Base-by-base conservation (phyloP, 2,888 invertebrate genomes). In the Thecocarcelia acutangulata region DNA sequence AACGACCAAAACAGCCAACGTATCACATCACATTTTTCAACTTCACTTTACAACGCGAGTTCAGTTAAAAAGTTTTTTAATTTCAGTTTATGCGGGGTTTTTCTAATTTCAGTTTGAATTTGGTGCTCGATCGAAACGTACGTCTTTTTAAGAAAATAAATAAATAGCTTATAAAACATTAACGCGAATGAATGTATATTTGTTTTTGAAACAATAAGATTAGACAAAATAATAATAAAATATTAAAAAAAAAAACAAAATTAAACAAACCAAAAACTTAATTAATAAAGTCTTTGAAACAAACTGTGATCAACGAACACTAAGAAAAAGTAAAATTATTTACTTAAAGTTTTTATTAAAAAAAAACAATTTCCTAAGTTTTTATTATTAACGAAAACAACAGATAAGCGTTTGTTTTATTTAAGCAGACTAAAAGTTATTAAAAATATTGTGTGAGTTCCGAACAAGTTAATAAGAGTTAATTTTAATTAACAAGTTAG, bases 71-170 rank as follows among this genome's bases (percentile, higher is more conserved):
- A 9, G 40, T 75, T 75, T 77, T 76, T 78, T 58, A 72, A 64
- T 78, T 79, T 74, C 61, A 75, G 78, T 83, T 72, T 24, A 78
- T 82, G 78, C 69, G 78, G 74, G 78, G 19, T 76, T 80, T 76
- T 80, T 73, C 74, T 77, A 83, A 84, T 68, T 86, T 90, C 90
- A 90, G 90, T 90, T 88, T 91, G 90, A 90, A 88, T 90, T 90
- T 90, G 91, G 90, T 90, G 91, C 89, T 90, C 89, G 89, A 89
- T 88, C 89, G 87, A 88, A 88, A 88, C 90, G 90, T 87, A 87
- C 86, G 86, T 84, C 83, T 77, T 68, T 80, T 54, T 69, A 46
- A 37, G 64, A 61, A 68, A 80, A 76, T 21, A 40, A 73, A 84
- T 77, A 75, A 84, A 83, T 58, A 83, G 69, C 15, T 28, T 48